Base-by-base conservation (phyloP, 2,888 invertebrate genomes). In the Troglohyphantes excavatus region DNA sequence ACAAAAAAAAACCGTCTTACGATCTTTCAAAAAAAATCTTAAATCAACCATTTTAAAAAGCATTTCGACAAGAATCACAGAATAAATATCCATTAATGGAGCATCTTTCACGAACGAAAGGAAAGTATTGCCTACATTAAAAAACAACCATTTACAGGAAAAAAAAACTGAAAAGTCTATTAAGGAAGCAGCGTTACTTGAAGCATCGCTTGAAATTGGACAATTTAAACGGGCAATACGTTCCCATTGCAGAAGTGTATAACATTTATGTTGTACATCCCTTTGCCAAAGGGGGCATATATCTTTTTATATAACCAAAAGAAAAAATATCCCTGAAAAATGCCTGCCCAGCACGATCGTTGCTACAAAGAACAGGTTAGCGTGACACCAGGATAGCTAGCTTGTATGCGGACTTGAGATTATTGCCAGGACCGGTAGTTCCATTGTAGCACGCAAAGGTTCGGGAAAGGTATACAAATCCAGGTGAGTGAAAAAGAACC, bases 401-500 rank as follows among this genome's bases (percentile, higher is more conserved):
- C 46, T 83, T 39, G 83, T 83, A 83, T 61, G 73, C 19, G 23
- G 23, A 72, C 73, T 33, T 63, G 73, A 43, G 61, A 83, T 73
- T 83, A 73, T 65, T 73, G 63, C 46, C 70, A 59, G 63, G 11
- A 27, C 39, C 46, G 46, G 84, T 17, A 46, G 63, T 39, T 63
- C n/a, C n/a, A 46, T 39, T 53, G 65, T 61, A 73, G 72, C 87
- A 87, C 87, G 87, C 87, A 81, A 70, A 79, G 26, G 21, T 67
- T 67, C 65, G 23, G 53, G 75, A 46, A 73, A 17, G 2, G 17
- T 9, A 53, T 67, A 59, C 63, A 73, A 68, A 11, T 46, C n/a
- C 9, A 79, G 72, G 67, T 73, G 79, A 87, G 72, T 72, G 78
- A 86, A 78, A 78, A 86, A 81, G 65, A 88, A 76, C 61, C 75